Evolutionary conservation across 2,888 invertebrate genomes (phyloP).

Genomic region (Tipula confusa): DNA sequence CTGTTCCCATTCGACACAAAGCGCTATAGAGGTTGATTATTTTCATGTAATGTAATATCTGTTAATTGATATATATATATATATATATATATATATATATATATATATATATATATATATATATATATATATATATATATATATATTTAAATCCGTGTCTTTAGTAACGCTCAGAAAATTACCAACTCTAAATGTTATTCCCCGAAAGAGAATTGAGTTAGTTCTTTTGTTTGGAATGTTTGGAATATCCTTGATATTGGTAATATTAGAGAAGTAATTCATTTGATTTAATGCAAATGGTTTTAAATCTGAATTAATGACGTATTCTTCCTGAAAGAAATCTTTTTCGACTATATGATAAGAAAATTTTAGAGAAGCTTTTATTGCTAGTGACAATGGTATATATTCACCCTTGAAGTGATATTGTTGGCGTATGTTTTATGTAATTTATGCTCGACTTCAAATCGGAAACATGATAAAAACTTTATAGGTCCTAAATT

Average conservation of each 20-base stretch:
- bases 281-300: background rate
- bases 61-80: no score
- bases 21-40: background rate
- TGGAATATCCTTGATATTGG: background rate
- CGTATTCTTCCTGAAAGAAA: no score
- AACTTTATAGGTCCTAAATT: background rate
- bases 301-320: background rate
- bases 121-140: no score
- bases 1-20: background rate
- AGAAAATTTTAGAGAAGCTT: slow-evolving; percentile 32
- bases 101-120: no score
- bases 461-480: slow-evolving; percentile 32
- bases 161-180: background rate
- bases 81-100: no score
- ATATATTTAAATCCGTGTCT: background rate
- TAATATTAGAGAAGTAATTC: background rate
- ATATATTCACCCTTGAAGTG: slow-evolving; percentile 35
- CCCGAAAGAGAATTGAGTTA: background rate
- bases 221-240: background rate
- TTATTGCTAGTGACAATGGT: slow-evolving; percentile 34
- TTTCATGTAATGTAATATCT: background rate
- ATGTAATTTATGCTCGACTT: slow-evolving; percentile 35
- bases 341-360: no score
- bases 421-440: slow-evolving; percentile 34
- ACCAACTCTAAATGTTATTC: background rate